Evolutionary conservation across 1,140 invertebrate genomes (phyloP), one percentile per base, ranked within the genome.

Genomic region (Physella acuta): DNA sequence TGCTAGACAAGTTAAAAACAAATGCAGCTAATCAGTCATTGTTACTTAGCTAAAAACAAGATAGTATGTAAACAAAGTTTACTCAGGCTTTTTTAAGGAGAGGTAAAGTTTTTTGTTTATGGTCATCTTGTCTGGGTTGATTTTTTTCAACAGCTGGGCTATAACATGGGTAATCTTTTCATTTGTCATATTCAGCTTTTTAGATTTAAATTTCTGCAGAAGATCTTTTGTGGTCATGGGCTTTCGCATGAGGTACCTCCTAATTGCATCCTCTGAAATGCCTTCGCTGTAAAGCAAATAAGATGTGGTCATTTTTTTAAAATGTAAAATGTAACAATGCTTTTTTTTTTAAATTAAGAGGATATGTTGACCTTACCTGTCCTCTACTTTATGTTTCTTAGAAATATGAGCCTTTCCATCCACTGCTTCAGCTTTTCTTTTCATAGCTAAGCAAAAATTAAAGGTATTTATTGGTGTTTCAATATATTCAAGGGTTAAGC

Each of bases 201-300:
- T 96, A 28, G 92, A 93, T 82, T 95, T 96, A 85, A 98, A 97
- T 85, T 98, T 98, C 53, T 95, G 93, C 5, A 98, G 82, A 20
- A 98, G 84, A 81, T 98, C 95, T 0, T 93, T 97, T 0, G 95
- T 93, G 0, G 95, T 98, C 91, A 98, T 96, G 1, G 95, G 95
- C 81, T 98, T 98, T 0, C 96, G 88, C 78, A 93, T 92, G 24
- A 99, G 86, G 84, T 98, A 99, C 24, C 95, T 88, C 26, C 94
- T 87, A 4, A 99, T 94, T 0, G 94, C 92, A 76, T 98, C 95
- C 84, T 98, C 95, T 2, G 93, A 94, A 24, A 97, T 94, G 28
- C 94, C 94, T 76, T 93, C 94, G 78, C 93, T 94, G 76, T 33
- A 85, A 80, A n/a, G 51, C 61, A 26, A 70, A 73, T 24, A 70